A percentile compares a stretch with the other conserved stretches of the same genome.
phyloP scores from a whole-genome alignment of 2,888 invertebrate genomes.

The Eutolmus rufibarbis region DNA sequence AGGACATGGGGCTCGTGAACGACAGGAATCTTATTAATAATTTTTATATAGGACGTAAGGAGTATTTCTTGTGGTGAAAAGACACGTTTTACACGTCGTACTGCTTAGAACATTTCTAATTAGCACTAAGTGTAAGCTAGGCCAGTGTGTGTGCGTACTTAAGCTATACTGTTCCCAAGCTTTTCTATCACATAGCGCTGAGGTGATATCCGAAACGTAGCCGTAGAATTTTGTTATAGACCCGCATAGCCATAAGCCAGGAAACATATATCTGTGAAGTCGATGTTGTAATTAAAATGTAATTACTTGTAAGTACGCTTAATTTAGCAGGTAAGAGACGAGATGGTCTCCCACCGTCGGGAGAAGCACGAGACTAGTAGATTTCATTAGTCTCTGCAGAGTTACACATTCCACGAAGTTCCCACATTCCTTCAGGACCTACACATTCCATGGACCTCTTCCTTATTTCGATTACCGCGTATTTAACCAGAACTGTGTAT shows the following conservation, averaged over 20 bases:
- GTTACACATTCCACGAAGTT: neutral
- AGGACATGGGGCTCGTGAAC: neutral
- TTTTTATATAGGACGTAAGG: neutral
- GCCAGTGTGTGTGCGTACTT: conserved; percentile 28
- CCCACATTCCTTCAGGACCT: neutral
- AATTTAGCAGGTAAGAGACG: neutral
- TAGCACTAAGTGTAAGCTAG: neutral
- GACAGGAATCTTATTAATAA: neutral
- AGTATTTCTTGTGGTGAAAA: conserved; percentile 23
- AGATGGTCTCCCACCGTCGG: neutral
- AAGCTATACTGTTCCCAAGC: conserved; percentile 26
- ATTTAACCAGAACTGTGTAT: neutral
- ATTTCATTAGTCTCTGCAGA: neutral
- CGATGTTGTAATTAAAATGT: conserved; percentile 22
- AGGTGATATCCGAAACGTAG: conserved; percentile 27
- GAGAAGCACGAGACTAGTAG: neutral
- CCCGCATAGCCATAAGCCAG: neutral
- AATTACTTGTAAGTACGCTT: conserved; percentile 14
- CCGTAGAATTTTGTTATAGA: conserved; percentile 17
- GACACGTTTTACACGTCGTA: conserved; percentile 26
- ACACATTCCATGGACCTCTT: neutral
- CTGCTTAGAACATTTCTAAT: neutral
- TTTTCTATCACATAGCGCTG: conserved; percentile 17
- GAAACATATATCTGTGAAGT: conserved; percentile 9
- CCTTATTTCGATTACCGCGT: neutral